Conservation (phyloP, 1,140 invertebrate species). For the Lamellibrachia luymesi region DNA sequence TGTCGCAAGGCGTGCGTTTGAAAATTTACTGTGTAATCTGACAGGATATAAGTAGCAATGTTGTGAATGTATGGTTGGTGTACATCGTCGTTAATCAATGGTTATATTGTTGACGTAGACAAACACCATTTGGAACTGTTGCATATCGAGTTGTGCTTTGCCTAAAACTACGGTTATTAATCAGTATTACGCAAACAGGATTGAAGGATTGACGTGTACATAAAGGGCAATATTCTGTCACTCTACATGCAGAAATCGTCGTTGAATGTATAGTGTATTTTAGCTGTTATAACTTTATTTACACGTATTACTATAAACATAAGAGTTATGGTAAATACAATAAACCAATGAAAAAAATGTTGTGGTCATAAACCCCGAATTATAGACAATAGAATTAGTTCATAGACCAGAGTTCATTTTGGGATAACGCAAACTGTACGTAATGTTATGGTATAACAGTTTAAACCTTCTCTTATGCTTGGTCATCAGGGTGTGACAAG, state of each 20-base stretch:
- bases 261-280: background rate
- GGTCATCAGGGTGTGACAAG: too few species aligned
- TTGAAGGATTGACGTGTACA: background rate
- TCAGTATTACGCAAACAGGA: conserved; percentile 4
- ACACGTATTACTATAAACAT: background rate
- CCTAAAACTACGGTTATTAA: background rate
- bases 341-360: background rate
- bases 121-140: background rate
- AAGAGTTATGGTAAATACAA: background rate
- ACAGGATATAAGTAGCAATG: background rate
- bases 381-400: too few species aligned
- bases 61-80: background rate
- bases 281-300: background rate
- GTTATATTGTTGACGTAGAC: background rate
- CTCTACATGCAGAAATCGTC: background rate
- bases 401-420: too few species aligned
- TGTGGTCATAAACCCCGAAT: too few species aligned
- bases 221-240: background rate
- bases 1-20: background rate
- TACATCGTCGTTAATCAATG: background rate
- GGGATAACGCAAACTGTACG: too few species aligned
- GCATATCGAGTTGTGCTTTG: background rate
- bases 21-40: background rate
- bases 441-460: too few species aligned
- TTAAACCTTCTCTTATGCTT: too few species aligned